Conservation (phyloP, 2,888 invertebrate species). For the Melipona beecheii region DNA sequence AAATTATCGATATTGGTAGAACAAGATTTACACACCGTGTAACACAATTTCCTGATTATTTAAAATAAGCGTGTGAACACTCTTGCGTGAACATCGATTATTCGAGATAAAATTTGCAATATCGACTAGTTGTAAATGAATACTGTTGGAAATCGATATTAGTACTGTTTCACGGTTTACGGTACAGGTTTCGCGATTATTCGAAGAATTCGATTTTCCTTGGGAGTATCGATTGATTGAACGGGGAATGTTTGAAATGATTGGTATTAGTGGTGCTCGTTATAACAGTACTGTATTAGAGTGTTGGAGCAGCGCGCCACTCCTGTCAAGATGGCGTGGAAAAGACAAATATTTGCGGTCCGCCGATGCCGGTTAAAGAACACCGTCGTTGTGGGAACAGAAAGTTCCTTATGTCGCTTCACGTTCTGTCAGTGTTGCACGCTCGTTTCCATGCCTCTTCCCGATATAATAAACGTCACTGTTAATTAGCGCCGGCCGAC, state of each 20-base stretch:
- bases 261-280: slow-evolving; percentile 23
- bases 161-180: neutral
- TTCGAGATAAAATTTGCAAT: neutral
- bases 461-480: slow-evolving; percentile 14
- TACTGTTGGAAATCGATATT: neutral
- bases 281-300: slow-evolving; percentile 20
- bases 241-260: neutral
- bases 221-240: neutral
- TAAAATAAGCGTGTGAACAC: neutral
- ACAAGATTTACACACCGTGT: neutral
- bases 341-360: slow-evolving; percentile 67
- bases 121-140: neutral
- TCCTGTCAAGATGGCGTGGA: slow-evolving; percentile 67
- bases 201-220: neutral
- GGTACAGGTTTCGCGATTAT: neutral
- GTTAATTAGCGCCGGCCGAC: slow-evolving; percentile 1
- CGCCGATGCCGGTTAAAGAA: slow-evolving; percentile 43
- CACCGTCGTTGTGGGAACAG: slow-evolving; percentile 45
- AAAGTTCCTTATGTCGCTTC: slow-evolving; percentile 44
- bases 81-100: neutral
- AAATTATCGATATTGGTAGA: neutral
- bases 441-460: slow-evolving; percentile 2
- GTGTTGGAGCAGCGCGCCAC: slow-evolving; percentile 39
- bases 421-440: slow-evolving; percentile 56
- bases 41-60: neutral